Base-by-base conservation (phyloP, 2,797 vertebrate species). In the Bradypodion pumilum region DNA sequence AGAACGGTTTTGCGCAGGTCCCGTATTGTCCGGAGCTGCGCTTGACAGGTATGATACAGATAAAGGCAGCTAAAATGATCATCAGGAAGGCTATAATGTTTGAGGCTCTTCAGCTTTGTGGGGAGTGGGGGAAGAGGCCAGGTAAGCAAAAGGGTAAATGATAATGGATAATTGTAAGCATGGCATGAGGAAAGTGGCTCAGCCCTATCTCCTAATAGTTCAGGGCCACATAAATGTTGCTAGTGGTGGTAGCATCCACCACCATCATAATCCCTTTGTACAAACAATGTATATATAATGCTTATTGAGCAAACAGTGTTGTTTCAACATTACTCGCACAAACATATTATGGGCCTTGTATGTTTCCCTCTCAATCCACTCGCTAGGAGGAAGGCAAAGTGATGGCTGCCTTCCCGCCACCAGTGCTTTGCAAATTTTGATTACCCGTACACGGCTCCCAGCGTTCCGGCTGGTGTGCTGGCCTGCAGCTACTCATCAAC, bases 401-500 rank as follows among this genome's bases (percentile, higher is more conserved):
- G 44, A 68, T 76, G 82, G 52, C 84, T 76, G 84, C 62, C 60
- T 68, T 62, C 84, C 52, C 19, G 60, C 84, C 78, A 63, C 84
- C 73, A 85, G 79, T 78, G 62, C 78, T 70, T 29, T 69, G 70
- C 46, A 65, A 80, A 83, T 87, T 80, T 87, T 80, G 86, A 87
- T 87, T 87, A 87, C 77, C 77, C 63, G 77, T 83, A 80, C 74
- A 81, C 82, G 78, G 81, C 86, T 87, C 59, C 78, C 81, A 80
- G 78, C 72, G 81, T 87, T 87, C 81, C 81, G 81, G 81, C 81
- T 83, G 42, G 77, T 63, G 81, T 82, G 90, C 85, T 93, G 93
- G 93, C 94, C 92, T 88, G 92, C 92, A 94, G 93, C 93, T 93
- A 92, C 93, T 93, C 92, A 86, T 85, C 93, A 93, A 91, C 92